Percentiles rank a stretch among this genome's conserved stretches.
These are phyloP conservation scores for Bombyx mandarina DNA, from an alignment of 1,140 invertebrate species.

Conservation along the genomic window DNA sequence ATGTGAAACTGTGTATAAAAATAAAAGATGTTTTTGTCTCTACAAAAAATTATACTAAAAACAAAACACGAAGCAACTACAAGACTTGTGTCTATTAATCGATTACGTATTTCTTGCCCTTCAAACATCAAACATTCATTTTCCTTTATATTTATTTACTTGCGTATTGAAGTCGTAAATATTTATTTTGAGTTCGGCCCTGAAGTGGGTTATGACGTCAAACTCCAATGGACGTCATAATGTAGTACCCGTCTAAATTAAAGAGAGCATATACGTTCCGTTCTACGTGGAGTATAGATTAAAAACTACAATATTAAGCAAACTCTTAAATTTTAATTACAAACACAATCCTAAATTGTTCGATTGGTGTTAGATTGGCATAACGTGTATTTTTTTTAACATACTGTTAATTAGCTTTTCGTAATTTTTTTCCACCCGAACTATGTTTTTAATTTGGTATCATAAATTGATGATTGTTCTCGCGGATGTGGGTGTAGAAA, in stretches of 20 bases:
- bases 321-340: too few species aligned
- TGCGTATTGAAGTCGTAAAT: slow-evolving; percentile 33
- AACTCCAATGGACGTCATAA: slow-evolving; percentile 49
- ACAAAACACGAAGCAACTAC: too few species aligned
- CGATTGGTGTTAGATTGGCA: too few species aligned
- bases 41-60: too few species aligned
- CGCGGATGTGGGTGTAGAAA: slow-evolving; percentile 21
- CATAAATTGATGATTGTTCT: slow-evolving; percentile 24
- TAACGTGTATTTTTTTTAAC: too few species aligned
- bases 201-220: slow-evolving; percentile 64
- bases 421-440: background rate
- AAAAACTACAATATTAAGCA: background rate
- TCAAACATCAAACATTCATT: slow-evolving; percentile 29
- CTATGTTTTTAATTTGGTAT: slow-evolving; percentile 13
- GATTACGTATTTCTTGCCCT: slow-evolving; percentile 30
- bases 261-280: slow-evolving; percentile 39
- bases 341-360: too few species aligned
- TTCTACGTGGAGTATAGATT: slow-evolving; percentile 19
- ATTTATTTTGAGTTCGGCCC: slow-evolving; percentile 47
- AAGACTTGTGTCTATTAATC: slow-evolving; percentile 14
- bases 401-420: too few species aligned
- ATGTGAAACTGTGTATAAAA: too few species aligned
- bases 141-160: slow-evolving; percentile 35
- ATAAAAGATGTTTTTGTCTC: too few species aligned
- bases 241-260: slow-evolving; percentile 26